phyloP scores from a whole-genome alignment of 1,140 invertebrate species.

The Drosophila parvula region DNA sequence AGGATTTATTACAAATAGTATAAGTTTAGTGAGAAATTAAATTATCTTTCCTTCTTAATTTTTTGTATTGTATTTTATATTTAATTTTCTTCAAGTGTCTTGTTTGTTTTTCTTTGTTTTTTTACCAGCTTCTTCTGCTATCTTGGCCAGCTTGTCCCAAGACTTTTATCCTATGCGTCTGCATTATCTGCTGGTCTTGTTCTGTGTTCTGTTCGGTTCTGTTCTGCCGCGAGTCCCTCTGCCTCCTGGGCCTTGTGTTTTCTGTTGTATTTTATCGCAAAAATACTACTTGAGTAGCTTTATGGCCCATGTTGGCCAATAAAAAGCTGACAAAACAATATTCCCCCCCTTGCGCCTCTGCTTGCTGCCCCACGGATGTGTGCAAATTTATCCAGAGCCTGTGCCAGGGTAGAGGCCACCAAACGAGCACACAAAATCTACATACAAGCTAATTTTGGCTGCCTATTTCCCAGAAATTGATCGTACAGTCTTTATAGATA shows the following conservation, averaged over 20 bases:
- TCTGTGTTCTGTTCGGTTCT: constrained; percentile 13
- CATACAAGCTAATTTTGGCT: constrained; percentile 53
- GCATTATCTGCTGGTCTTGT: constrained; percentile 50
- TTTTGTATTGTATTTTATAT: background rate
- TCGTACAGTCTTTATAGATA: constrained; percentile 22
- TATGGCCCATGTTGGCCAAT: constrained; percentile 81
- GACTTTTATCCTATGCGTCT: constrained; percentile 77
- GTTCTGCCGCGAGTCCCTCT: constrained; percentile 2
- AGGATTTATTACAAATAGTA: background rate
- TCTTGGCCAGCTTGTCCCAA: constrained; percentile 72
- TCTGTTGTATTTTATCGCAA: constrained; percentile 82
- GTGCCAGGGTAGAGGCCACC: constrained; percentile 31
- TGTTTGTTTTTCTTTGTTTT: constrained; percentile 16
- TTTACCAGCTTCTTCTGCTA: constrained; percentile 37
- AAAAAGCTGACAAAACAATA: constrained; percentile 83
- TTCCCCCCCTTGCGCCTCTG: constrained; percentile 32
- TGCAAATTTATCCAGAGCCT: constrained; percentile 35
- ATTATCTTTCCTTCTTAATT: background rate
- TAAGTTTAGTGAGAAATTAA: background rate
- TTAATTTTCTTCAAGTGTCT: constrained; percentile 1
- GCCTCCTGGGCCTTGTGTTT: constrained; percentile 42
- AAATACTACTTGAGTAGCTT: constrained; percentile 83
- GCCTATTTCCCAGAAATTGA: constrained; percentile 45
- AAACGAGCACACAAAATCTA: constrained; percentile 51
- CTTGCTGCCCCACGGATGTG: constrained; percentile 10